A percentile compares a stretch with the other conserved stretches of the same genome.
These are phyloP conservation scores for Paracanthobrama guichenoti DNA, from an alignment of 2,113 vertebrate species.

Conservation along the genomic window DNA sequence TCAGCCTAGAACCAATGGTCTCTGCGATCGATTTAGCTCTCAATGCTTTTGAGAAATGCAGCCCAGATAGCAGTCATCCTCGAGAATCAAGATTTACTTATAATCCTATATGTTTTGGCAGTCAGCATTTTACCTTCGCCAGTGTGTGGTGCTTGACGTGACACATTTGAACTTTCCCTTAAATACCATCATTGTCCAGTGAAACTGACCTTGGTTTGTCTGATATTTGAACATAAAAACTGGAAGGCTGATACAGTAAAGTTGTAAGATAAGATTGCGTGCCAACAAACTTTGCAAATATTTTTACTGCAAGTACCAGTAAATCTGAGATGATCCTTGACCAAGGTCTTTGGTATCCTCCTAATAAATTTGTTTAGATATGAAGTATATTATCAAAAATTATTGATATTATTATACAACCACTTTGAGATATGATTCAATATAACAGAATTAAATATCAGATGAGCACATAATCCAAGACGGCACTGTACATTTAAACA, in stretches of 20 bases:
- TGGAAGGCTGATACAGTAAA: neutral
- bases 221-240: neutral
- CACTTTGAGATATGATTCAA: no score
- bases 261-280: neutral
- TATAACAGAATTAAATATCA: no score
- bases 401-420: no score
- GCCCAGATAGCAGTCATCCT: neutral
- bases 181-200: slow-evolving; percentile 17
- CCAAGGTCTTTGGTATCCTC: neutral
- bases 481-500: no score
- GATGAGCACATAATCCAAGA: no score
- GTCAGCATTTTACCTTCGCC: neutral
- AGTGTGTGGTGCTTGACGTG: neutral
- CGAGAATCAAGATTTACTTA: neutral
- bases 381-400: no score
- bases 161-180: slow-evolving; percentile 26
- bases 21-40: no score
- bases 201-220: slow-evolving; percentile 7
- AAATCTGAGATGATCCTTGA: slow-evolving; percentile 4
- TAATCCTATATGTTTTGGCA: neutral
- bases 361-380: no score
- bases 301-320: neutral
- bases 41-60: no score
- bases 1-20: no score
- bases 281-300: no score